Evolutionary conservation across 2,888 invertebrate genomes (phyloP).

Genomic region (Synanthedon andrenaeformis): DNA sequence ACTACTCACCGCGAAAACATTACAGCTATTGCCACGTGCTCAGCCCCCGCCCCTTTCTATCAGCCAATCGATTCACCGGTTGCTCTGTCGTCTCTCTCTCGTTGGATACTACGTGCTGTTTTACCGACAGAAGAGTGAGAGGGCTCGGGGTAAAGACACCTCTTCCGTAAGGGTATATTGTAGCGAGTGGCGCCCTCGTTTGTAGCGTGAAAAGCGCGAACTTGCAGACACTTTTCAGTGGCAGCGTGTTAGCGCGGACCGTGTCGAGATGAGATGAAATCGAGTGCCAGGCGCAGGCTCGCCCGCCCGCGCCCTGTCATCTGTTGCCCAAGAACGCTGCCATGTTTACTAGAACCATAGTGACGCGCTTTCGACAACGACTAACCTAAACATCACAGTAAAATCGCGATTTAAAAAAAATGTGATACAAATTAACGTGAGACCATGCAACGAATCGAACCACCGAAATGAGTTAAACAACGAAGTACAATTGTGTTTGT

Average conservation of each 20-base stretch:
- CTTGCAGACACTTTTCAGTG: conserved; percentile 32
- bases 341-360: conserved; percentile 64
- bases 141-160: conserved; percentile 24
- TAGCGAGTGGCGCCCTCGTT: conserved; percentile 45
- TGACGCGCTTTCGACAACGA: conserved; percentile 64
- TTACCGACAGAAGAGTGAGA: conserved; percentile 44
- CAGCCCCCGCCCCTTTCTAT: conserved; percentile 52
- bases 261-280: conserved; percentile 52
- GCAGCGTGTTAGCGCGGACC: conserved; percentile 29
- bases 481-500: conserved; percentile 1
- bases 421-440: conserved; percentile 22
- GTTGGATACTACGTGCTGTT: conserved; percentile 27
- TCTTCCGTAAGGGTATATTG: conserved; percentile 19
- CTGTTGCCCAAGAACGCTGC: conserved; percentile 60
- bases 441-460: conserved; percentile 45
- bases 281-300: conserved; percentile 51
- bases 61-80: conserved; percentile 59
- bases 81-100: conserved; percentile 42
- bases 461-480: not conserved
- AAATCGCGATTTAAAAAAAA: conserved; percentile 25
- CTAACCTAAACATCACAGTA: conserved; percentile 52
- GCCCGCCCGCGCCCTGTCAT: conserved; percentile 60
- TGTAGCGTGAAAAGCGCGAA: conserved; percentile 10
- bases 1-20: conserved; percentile 29
- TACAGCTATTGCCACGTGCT: conserved; percentile 51